phyloP scores from a whole-genome alignment of 92 coral and sea anemone genomes.

The Phenganax stokvisi region DNA sequence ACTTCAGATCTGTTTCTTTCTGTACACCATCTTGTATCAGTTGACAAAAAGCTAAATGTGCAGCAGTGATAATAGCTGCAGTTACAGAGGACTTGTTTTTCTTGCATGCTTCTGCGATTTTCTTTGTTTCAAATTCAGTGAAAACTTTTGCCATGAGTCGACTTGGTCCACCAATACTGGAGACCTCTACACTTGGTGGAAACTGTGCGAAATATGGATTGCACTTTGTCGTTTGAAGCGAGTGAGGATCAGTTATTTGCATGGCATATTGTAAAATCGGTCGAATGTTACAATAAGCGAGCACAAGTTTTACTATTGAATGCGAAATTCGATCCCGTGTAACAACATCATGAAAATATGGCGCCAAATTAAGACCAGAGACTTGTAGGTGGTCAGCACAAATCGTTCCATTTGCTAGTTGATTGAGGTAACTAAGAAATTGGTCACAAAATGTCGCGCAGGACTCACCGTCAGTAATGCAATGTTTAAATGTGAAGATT shows the following conservation, averaged over 20 bases:
- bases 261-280: not conserved
- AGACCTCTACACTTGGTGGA: not conserved
- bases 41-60: slow-evolving; percentile 21
- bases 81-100: slow-evolving; percentile 7
- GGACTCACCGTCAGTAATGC: slow-evolving; percentile 11
- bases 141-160: slow-evolving; percentile 10
- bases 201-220: slow-evolving; percentile 10
- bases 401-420: not conserved
- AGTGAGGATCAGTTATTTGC: no score
- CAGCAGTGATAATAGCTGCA: slow-evolving; percentile 13
- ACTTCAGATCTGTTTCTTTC: not conserved
- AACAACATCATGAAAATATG: not conserved
- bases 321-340: not conserved
- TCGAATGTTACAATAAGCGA: not conserved
- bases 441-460: slow-evolving; percentile 18
- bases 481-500: slow-evolving; percentile 1
- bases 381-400: not conserved
- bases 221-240: not conserved
- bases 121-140: slow-evolving; percentile 13
- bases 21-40: not conserved
- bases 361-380: slow-evolving; percentile 2
- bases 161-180: not conserved
- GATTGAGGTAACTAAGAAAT: slow-evolving; percentile 6
- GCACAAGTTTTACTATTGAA: not conserved
- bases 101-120: slow-evolving; percentile 15